These are phyloP conservation scores for Araneus ventricosus DNA, from an alignment of 1,140 invertebrate genomes.

Conservation along the genomic window DNA sequence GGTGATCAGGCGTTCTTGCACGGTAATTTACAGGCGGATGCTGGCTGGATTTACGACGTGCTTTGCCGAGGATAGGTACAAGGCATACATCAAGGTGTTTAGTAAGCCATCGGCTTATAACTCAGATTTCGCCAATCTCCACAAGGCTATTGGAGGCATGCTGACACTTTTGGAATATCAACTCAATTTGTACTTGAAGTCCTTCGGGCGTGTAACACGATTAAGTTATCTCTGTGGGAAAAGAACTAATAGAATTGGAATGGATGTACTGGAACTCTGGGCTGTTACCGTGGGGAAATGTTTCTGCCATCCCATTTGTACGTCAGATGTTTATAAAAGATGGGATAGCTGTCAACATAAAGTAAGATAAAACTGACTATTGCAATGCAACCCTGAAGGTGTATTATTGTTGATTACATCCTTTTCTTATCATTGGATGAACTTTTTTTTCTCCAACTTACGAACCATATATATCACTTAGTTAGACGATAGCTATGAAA, in stretches of 20 bases:
- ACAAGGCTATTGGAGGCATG: not conserved
- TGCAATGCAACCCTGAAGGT: not conserved
- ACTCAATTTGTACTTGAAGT: conserved; percentile 44
- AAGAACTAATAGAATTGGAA: conserved; percentile 51
- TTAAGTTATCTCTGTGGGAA: conserved; percentile 44
- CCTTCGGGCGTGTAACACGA: conserved; percentile 12
- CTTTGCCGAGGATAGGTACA: not conserved
- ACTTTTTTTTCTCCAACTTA: no score
- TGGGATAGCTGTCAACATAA: conserved; percentile 31
- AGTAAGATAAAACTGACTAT: conserved; percentile 22
- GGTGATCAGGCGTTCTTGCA: conserved; percentile 54
- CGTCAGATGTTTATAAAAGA: conserved; percentile 29
- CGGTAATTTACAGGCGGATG: conserved; percentile 69
- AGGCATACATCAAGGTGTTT: conserved; percentile 48
- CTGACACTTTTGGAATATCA: conserved; percentile 58
- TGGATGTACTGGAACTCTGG: conserved; percentile 8
- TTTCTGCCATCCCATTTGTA: conserved; percentile 17
- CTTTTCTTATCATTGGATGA: not conserved
- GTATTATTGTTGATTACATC: not conserved
- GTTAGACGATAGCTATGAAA: no score
- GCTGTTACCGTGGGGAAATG: conserved; percentile 41
- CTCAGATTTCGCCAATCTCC: conserved; percentile 64
- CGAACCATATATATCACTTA: no score
- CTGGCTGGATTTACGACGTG: conserved; percentile 43
- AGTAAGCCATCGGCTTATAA: conserved; percentile 67